phyloP scores from a whole-genome alignment of 2,888 invertebrate species.

The Drosophila pegasa region DNA sequence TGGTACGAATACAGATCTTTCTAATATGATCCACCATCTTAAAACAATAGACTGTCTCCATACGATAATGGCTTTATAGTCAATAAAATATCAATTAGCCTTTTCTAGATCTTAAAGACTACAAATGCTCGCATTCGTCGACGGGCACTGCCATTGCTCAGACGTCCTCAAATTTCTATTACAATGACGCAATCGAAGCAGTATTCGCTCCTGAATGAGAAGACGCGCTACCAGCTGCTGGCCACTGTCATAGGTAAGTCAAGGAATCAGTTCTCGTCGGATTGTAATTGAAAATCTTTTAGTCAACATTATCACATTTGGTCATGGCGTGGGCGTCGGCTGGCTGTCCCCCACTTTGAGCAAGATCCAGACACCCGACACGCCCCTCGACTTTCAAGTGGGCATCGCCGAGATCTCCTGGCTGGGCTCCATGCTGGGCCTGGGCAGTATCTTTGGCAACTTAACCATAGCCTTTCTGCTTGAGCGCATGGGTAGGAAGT shows the following conservation, averaged over 20 bases:
- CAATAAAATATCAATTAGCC: conserved; percentile 4
- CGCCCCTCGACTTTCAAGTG: conserved; percentile 69
- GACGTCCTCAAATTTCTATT: conserved; percentile 5
- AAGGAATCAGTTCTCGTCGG: background rate
- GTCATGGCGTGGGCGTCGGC: conserved; percentile 82
- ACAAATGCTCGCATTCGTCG: conserved; percentile 20
- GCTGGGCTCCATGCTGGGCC: conserved; percentile 80
- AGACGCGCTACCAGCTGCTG: conserved; percentile 66
- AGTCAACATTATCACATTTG: conserved; percentile 82
- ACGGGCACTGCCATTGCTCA: background rate
- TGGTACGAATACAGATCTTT: conserved; percentile 12
- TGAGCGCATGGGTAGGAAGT: conserved; percentile 78
- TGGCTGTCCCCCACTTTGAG: conserved; percentile 83
- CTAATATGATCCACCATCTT: background rate
- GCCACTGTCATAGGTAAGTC: conserved; percentile 70
- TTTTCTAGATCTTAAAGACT: background rate
- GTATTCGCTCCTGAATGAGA: conserved; percentile 45
- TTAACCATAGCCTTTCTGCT: conserved; percentile 72
- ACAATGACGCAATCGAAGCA: conserved; percentile 32
- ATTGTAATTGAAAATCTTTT: background rate
- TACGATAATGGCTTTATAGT: conserved; percentile 7
- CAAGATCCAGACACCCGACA: conserved; percentile 65
- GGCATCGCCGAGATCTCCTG: conserved; percentile 76
- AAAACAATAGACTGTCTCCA: conserved; percentile 2
- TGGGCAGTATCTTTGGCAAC: conserved; percentile 81